Percentiles rank a stretch among this genome's conserved stretches.
phyloP scores from a whole-genome alignment of 2,888 invertebrate genomes.

The Microplitis manilae region DNA sequence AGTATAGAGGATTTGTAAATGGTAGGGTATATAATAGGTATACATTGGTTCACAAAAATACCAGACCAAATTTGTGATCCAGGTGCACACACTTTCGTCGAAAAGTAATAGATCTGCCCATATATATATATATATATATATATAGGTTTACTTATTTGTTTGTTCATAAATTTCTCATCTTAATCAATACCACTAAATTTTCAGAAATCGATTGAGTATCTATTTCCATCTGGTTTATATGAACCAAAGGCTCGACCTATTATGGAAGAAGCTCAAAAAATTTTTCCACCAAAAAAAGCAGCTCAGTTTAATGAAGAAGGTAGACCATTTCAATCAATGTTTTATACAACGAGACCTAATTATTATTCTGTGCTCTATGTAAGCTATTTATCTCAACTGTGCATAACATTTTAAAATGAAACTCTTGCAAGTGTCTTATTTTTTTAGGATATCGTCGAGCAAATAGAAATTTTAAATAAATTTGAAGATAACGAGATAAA shows the following conservation, averaged over 20 bases:
- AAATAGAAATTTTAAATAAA: constrained; percentile 78
- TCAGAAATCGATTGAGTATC: constrained; percentile 80
- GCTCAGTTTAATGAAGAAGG: constrained; percentile 94
- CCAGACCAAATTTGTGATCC: too few species aligned
- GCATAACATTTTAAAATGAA: constrained; percentile 2
- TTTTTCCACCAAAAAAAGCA: constrained; percentile 87
- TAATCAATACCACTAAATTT: constrained; percentile 38
- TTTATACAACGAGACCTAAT: constrained; percentile 92
- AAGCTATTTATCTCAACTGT: constrained; percentile 60
- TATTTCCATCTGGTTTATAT: constrained; percentile 96
- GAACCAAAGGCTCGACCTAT: constrained; percentile 88
- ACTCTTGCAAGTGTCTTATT: constrained; percentile 19
- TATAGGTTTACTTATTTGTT: neutral
- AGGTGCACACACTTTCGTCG: too few species aligned
- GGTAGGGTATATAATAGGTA: neutral
- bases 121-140: too few species aligned
- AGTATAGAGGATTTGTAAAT: constrained; percentile 51
- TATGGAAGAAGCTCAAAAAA: constrained; percentile 90
- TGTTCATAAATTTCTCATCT: constrained; percentile 35
- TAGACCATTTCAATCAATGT: constrained; percentile 90
- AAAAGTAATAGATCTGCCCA: too few species aligned
- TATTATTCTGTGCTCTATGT: constrained; percentile 89
- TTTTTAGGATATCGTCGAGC: constrained; percentile 79
- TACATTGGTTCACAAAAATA: neutral
- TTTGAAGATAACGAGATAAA: constrained; percentile 81